Evolutionary conservation across 2,888 invertebrate species (phyloP), one percentile per base, ranked within the genome.

Genomic region (Diaperis boleti): DNA sequence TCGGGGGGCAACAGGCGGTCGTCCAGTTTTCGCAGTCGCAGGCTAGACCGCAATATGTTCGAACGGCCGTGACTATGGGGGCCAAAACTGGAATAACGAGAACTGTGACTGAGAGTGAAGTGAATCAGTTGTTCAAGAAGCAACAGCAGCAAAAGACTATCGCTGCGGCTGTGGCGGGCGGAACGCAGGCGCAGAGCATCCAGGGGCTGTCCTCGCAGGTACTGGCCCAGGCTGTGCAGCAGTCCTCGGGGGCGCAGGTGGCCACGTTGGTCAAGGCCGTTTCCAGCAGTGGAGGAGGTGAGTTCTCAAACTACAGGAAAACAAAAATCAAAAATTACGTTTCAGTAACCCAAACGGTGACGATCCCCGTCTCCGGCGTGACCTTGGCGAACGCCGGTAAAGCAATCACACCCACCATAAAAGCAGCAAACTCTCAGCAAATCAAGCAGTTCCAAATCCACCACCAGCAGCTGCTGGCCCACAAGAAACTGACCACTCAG

Each of bases 181-280:
- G 73, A 29, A 69, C 76, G 1, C 77, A 79, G 3, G 56, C 72
- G 1, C 72, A 72, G 11, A 77, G 78, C 0, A 78, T 81, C 22
- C 80, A 81, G 64, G 79, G 74, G 47, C 65, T 80, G 44, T 75
- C 78, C 8, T 78, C 79, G 33, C 82, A 82, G 61, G 77, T 77
- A 7, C 73, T 80, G 14, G 80, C 80, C 26, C 78, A 79, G 33
- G 77, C 81, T 11, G 82, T 85, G 13, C 85, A 85, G 70, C 83
- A 83, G 55, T 82, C 83, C 1, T 84, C 85, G 0, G 85, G 84
- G 0, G 79, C 84, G 1, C 85, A 85, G 2, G 86, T 88, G 2
- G 86, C 88, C 0, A 87, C 89, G 0, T 78, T 89, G 50, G 89
- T 89, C 0, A 89, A 89, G 74, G 84, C 89, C 0, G 85, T 86